These are phyloP conservation scores for Etheostoma cragini DNA, from an alignment of 2,113 vertebrate genomes.

Conservation along the genomic window DNA sequence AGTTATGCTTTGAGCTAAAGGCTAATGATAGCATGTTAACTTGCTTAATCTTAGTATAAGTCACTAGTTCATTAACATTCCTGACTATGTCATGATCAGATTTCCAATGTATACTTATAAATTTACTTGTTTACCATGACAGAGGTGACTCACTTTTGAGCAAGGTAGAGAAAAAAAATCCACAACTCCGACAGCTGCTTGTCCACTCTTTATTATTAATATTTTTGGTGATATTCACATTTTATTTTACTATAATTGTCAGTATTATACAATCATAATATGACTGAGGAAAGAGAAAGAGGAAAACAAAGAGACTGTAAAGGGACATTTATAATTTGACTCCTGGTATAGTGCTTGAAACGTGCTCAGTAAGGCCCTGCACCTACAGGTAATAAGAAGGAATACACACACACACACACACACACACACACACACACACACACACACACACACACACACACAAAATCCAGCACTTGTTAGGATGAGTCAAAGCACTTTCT, in stretches of 20 bases:
- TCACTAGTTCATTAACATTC: background rate
- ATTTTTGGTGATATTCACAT: constrained; percentile 46
- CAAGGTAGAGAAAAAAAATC: background rate
- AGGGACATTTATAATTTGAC: constrained; percentile 54
- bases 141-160: background rate
- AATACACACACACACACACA: constrained; percentile 6
- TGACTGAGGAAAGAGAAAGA: constrained; percentile 40
- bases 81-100: background rate
- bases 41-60: background rate
- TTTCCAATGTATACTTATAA: background rate
- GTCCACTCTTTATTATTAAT: constrained; percentile 69
- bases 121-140: background rate
- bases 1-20: background rate
- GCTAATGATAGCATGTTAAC: background rate
- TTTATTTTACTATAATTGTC: constrained; percentile 47
- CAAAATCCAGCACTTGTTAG: constrained; percentile 35
- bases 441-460: constrained; percentile 5
- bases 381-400: constrained; percentile 28
- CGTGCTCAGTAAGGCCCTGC: constrained; percentile 58
- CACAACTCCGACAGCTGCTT: constrained; percentile 25
- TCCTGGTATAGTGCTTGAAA: constrained; percentile 50
- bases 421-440: constrained; percentile 9
- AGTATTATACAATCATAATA: constrained; percentile 65
- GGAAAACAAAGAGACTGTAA: constrained; percentile 22
- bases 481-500: constrained; percentile 3